Base-by-base conservation (phyloP, 2,113 vertebrate genomes). In the Colistium nudipinnis region DNA sequence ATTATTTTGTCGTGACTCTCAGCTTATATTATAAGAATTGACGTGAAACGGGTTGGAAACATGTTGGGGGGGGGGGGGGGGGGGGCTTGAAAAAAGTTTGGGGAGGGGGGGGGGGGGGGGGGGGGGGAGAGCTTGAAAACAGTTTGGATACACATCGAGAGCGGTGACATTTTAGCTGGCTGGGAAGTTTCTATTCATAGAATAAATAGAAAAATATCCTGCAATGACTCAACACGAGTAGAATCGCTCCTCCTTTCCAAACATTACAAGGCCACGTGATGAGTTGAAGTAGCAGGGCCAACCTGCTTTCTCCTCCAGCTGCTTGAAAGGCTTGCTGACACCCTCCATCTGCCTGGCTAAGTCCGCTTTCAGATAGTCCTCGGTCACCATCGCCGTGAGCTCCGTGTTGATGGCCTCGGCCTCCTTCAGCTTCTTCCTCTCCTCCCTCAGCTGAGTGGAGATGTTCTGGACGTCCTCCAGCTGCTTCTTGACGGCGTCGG, bases 291-390 rank as follows among this genome's bases (percentile, higher is more conserved):
- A 45, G 39, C 83, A 78, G 74, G 20, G 88, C 96, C 70, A 83
- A 99, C 98, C 96, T 95, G 97, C 89, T 95, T 95, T 98, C 80
- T 96, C 94, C 68, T 98, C 94, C 63, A 98, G 91, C 56, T 96
- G 96, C 84, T 93, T 95, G 80, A 97, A 95, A 0, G 93, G 94
- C 74, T 96, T 99, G 85, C 93, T 84, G 90, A 98, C 84, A 53
- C 88, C 90, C 17, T 99, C 96, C 79, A 99, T 86, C 68, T 99
- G 98, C 72, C 96, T 92, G 3, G 71, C 87, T 13, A 99, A 92
- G 82, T 98, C 96, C 55, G 94, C 95, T 91, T 95, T 96, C 76
- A 99, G 91, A 88, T 98, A 99, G 25, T 97, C 95, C 78, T 99
- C 97, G 43, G 91, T 94, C 62, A 99, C 95, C 84, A 99, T 91